Evolutionary conservation across 2,888 invertebrate species (phyloP).

Genomic region (Epicampocera succincta): DNA sequence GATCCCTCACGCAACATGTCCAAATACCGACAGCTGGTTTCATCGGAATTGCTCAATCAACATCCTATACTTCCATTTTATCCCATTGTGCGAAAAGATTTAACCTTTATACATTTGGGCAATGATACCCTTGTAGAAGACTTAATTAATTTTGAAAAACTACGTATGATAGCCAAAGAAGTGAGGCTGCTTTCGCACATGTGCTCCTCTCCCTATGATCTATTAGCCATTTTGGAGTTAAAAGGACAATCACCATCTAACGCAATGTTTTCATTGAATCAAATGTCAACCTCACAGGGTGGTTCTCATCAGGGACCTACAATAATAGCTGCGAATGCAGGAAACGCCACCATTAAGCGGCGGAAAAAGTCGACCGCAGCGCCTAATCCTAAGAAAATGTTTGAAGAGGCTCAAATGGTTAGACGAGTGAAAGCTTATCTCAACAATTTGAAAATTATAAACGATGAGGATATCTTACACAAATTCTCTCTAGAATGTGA

Average conservation of each 20-base stretch:
- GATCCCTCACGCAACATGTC: constrained; percentile 99
- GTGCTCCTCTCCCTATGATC: constrained; percentile 96
- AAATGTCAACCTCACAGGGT: constrained; percentile 88
- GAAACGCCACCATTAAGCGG: constrained; percentile 93
- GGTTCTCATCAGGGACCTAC: constrained; percentile 74
- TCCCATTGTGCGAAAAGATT: constrained; percentile 95
- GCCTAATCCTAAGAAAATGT: constrained; percentile 98
- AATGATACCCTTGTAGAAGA: constrained; percentile 95
- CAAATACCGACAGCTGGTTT: constrained; percentile 97
- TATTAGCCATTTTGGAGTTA: constrained; percentile 91
- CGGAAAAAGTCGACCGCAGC: constrained; percentile 94
- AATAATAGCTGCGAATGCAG: constrained; percentile 81
- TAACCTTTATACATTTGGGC: constrained; percentile 98
- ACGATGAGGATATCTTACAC: constrained; percentile 94
- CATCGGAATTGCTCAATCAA: constrained; percentile 92
- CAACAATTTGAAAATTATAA: constrained; percentile 91
- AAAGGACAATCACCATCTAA: constrained; percentile 93
- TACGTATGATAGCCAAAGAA: constrained; percentile 99
- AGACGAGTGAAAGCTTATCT: constrained; percentile 97
- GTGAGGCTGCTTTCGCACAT: constrained; percentile 94
- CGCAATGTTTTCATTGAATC: constrained; percentile 94
- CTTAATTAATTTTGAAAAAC: constrained; percentile 98
- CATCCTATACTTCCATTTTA: constrained; percentile 91
- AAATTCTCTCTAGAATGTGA: constrained; percentile 95
- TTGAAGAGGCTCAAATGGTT: constrained; percentile 99